A percentile compares a stretch with the other conserved stretches of the same genome.
phyloP scores from a whole-genome alignment of 2,113 vertebrate species.

The Cyanoderma ruficeps region DNA sequence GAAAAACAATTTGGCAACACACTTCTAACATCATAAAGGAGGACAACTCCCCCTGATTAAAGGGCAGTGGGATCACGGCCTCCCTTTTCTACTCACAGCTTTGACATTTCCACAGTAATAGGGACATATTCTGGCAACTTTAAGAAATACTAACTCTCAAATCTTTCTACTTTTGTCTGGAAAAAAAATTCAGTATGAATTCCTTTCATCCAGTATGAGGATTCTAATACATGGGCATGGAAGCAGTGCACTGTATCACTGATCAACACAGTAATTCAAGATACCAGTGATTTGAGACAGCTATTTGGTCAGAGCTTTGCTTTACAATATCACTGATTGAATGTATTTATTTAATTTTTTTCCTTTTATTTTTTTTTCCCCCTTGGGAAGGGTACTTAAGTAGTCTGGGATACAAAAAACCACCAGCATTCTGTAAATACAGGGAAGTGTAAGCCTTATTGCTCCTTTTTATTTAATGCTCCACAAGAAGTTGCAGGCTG shows the following conservation, averaged over 20 bases:
- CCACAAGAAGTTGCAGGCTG: neutral
- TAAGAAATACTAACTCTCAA: neutral
- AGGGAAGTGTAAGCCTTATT: neutral
- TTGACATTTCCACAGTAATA: conserved; percentile 19
- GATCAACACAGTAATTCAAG: neutral
- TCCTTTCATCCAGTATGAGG: neutral
- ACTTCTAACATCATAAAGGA: neutral
- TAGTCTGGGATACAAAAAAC: neutral
- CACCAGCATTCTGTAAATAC: neutral
- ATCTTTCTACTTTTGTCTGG: neutral
- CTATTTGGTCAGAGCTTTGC: neutral
- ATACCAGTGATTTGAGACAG: neutral
- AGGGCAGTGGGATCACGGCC: neutral
- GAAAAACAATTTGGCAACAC: conserved; percentile 19
- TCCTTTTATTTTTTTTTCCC: neutral
- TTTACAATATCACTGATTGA: neutral
- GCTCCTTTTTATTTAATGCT: neutral
- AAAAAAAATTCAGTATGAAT: neutral
- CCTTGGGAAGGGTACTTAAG: neutral
- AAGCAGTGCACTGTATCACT: neutral
- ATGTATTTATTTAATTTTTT: neutral
- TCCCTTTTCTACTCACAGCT: neutral
- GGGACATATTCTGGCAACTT: neutral
- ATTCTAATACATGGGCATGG: neutral
- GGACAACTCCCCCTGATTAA: conserved; percentile 29